A percentile compares a stretch with the other conserved stretches of the same genome.
Conservation (phyloP, 2,113 vertebrate genomes). For the Equus quagga region DNA sequence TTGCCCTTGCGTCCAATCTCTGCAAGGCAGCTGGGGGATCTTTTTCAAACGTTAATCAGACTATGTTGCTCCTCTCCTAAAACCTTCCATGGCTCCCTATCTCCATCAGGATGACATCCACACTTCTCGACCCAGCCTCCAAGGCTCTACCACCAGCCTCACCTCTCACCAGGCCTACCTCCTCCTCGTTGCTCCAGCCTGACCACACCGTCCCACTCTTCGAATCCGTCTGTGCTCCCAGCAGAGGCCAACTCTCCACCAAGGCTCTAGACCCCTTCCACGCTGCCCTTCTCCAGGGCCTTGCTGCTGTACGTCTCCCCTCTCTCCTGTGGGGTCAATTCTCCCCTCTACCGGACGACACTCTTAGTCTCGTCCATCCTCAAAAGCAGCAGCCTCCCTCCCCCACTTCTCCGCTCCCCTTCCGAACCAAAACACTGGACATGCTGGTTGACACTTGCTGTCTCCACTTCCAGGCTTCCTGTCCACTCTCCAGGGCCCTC, state of each 20-base stretch:
- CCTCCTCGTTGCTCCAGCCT: not conserved
- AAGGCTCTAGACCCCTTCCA: not conserved
- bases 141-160: not conserved
- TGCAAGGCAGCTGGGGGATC: not conserved
- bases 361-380: not conserved
- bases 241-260: accelerated
- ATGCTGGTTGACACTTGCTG: not conserved
- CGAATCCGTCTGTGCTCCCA: not conserved
- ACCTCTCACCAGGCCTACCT: not conserved
- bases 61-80: not conserved
- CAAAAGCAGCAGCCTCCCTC: not conserved
- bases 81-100: not conserved
- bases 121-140: no score
- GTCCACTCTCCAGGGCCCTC: not conserved
- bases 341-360: not conserved
- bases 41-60: not conserved
- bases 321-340: not conserved
- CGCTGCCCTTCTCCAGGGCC: not conserved
- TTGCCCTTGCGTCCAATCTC: not conserved
- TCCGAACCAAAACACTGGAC: not conserved
- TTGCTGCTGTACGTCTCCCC: not conserved
- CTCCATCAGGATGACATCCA: no score
- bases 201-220: not conserved
- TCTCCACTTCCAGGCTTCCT: not conserved
- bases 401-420: not conserved